Percentiles rank a stretch among this genome's conserved stretches.
Evolutionary conservation across 2,888 invertebrate species (phyloP).

Genomic region (Ornithoptera priamus): DNA sequence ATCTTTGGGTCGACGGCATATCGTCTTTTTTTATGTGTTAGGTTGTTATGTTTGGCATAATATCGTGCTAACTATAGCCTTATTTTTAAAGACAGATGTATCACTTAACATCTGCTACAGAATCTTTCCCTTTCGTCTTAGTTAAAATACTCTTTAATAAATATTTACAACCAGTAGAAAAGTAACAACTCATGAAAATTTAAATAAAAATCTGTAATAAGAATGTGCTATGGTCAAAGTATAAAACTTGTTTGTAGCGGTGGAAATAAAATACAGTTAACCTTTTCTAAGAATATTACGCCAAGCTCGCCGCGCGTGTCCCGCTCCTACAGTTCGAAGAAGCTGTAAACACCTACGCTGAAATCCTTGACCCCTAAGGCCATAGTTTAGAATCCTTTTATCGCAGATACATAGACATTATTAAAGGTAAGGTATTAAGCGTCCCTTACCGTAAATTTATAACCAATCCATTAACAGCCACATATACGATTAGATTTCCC

Average conservation of each 20-base stretch:
- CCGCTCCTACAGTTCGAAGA: constrained; percentile 37
- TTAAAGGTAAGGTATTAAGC: constrained; percentile 1
- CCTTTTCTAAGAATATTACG: constrained; percentile 52
- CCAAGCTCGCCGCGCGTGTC: constrained; percentile 33
- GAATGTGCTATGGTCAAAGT: background rate
- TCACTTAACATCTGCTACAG: background rate
- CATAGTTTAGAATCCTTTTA: constrained; percentile 44
- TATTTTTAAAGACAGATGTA: background rate
- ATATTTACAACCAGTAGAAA: background rate
- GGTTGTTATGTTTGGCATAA: too few relatives aligned
- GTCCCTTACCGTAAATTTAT: constrained; percentile 19
- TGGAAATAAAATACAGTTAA: constrained; percentile 51
- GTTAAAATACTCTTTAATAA: background rate
- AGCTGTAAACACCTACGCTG: constrained; percentile 40
- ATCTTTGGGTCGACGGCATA: too few relatives aligned
- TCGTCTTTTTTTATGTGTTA: too few relatives aligned
- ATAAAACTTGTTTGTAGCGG: constrained; percentile 26
- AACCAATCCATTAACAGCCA: constrained; percentile 10
- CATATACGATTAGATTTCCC: constrained; percentile 11
- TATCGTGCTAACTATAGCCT: too few relatives aligned
- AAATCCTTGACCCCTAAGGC: constrained; percentile 39
- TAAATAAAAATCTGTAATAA: background rate
- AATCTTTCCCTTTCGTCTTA: background rate
- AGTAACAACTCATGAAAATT: background rate
- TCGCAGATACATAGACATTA: constrained; percentile 12